Conservation (phyloP, 2,113 vertebrate species). For the Indicator indicator region DNA sequence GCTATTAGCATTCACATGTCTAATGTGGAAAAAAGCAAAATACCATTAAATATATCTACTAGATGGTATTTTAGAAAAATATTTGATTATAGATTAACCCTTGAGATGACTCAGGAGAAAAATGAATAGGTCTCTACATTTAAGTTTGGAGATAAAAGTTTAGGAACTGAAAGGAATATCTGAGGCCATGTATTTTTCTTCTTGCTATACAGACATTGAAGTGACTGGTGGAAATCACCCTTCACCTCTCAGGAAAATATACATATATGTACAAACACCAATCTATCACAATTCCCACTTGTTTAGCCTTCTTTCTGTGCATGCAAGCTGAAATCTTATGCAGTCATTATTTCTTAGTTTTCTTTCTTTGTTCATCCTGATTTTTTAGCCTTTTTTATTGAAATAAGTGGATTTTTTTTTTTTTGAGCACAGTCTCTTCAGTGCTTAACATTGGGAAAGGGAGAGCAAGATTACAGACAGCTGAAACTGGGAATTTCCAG, state of each 20-base stretch:
- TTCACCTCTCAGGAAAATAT: background rate
- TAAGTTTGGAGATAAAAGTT: background rate
- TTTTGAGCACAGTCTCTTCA: constrained; percentile 7
- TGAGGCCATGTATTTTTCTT: background rate
- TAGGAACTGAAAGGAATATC: background rate
- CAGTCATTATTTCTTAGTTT: background rate
- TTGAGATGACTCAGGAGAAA: background rate
- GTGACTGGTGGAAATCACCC: background rate
- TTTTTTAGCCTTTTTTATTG: background rate
- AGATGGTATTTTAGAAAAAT: background rate
- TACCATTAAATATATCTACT: background rate
- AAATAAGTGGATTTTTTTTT: background rate
- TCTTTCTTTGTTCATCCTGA: background rate
- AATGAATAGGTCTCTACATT: background rate
- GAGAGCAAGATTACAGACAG: background rate
- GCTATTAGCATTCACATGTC: background rate
- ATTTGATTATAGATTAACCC: background rate
- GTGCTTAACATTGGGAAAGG: constrained; percentile 9
- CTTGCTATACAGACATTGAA: background rate
- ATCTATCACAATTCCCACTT: background rate
- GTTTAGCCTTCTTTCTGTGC: background rate
- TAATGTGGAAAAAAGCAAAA: background rate
- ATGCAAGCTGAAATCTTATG: background rate
- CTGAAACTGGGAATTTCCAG: constrained; percentile 44
- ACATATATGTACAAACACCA: background rate